These are phyloP conservation scores for Chelonus formosanus DNA, from an alignment of 2,888 invertebrate species.

Conservation along the genomic window DNA sequence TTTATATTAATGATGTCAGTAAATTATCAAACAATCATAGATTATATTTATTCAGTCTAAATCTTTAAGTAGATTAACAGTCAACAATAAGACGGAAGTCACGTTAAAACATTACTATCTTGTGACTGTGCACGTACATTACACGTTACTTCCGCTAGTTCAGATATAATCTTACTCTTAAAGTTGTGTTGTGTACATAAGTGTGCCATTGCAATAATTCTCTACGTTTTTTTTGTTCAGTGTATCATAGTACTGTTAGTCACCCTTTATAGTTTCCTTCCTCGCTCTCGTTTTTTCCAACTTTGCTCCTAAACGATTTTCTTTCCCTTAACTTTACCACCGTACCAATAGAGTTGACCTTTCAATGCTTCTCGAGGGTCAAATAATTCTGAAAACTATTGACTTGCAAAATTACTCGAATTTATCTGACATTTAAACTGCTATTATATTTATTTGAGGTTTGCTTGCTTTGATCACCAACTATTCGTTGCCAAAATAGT, in stretches of 20 bases:
- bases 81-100: slow-evolving; percentile 30
- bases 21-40: slow-evolving; percentile 4
- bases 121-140: slow-evolving; percentile 9
- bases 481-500: too few species aligned
- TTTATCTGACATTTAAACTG: slow-evolving; percentile 1
- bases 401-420: background rate
- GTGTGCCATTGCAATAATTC: slow-evolving; percentile 15
- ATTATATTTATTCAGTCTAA: background rate
- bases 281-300: slow-evolving; percentile 5
- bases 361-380: slow-evolving; percentile 20
- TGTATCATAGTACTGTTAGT: slow-evolving; percentile 12
- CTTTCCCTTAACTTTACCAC: background rate
- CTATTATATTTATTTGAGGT: too few species aligned
- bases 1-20: background rate
- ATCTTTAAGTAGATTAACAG: slow-evolving; percentile 22
- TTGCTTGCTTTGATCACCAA: too few species aligned
- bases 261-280: slow-evolving; percentile 21
- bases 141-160: slow-evolving; percentile 31
- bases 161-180: slow-evolving; percentile 36
- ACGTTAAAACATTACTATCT: slow-evolving; percentile 20
- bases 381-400: slow-evolving; percentile 20
- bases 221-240: slow-evolving; percentile 13
- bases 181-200: slow-evolving; percentile 18
- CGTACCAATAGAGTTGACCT: slow-evolving; percentile 24
- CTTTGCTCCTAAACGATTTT: slow-evolving; percentile 16